phyloP scores from a whole-genome alignment of 2,113 vertebrate genomes.

The Anseranas semipalmata region DNA sequence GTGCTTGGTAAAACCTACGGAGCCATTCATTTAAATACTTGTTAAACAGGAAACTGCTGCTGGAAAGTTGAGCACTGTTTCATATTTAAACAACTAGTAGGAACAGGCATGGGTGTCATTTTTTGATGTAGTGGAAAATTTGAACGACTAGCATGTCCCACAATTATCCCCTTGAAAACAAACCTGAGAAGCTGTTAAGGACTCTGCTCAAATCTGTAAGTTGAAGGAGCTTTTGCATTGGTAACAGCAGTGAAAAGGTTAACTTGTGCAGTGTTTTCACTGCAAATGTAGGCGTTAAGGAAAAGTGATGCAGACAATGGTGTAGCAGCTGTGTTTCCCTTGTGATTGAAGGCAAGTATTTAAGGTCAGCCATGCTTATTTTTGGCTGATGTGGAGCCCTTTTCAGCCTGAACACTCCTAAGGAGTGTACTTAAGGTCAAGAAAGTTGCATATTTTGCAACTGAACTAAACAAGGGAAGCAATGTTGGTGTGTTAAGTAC shows the following conservation, averaged over 20 bases:
- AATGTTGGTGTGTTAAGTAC: neutral
- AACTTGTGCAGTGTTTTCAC: neutral
- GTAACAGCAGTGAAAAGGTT: neutral
- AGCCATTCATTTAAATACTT: constrained; percentile 36
- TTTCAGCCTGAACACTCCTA: constrained; percentile 54
- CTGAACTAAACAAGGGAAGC: constrained; percentile 52
- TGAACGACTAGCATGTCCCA: neutral
- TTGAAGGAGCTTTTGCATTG: neutral
- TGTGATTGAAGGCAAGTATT: constrained; percentile 45
- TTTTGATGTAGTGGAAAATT: constrained; percentile 10
- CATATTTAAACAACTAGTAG: constrained; percentile 33
- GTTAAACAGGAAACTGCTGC: constrained; percentile 45
- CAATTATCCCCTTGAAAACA: constrained; percentile 3
- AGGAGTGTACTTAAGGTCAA: constrained; percentile 67
- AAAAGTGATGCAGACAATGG: neutral
- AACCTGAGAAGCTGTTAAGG: neutral
- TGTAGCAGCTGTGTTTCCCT: constrained; percentile 44
- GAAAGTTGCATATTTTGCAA: constrained; percentile 46
- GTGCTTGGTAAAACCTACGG: neutral
- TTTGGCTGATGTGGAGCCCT: constrained; percentile 30
- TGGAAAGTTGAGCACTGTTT: constrained; percentile 8
- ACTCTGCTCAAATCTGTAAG: neutral
- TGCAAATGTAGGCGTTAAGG: neutral
- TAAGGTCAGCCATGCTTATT: constrained; percentile 58
- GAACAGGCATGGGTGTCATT: neutral